A percentile compares a stretch with the other conserved stretches of the same genome.
These are phyloP conservation scores for Ceyx cyanopectus DNA, from an alignment of 2,113 vertebrate species.

Conservation along the genomic window DNA sequence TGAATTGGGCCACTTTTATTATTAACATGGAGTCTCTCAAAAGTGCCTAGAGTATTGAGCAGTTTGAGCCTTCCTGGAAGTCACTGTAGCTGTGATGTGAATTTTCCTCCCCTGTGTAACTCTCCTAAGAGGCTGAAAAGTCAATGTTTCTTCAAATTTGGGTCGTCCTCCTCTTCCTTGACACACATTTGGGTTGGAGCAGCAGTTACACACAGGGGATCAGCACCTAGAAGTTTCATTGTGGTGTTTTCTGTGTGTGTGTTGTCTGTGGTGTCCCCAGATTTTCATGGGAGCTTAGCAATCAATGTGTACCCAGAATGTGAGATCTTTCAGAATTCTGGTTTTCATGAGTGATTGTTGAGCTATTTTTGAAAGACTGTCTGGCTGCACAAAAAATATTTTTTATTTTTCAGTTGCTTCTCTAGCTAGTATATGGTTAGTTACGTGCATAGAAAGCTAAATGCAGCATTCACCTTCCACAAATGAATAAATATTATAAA, in stretches of 20 bases:
- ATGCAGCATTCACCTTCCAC: not conserved
- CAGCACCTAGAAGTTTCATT: not conserved
- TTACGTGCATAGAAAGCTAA: not conserved
- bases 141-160: not conserved
- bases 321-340: slow-evolving; percentile 43
- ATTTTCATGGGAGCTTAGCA: slow-evolving; percentile 19
- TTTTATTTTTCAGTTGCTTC: not conserved
- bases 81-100: not conserved
- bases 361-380: slow-evolving; percentile 50
- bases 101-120: not conserved
- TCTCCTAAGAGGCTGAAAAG: not conserved
- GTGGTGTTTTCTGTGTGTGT: not conserved
- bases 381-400: not conserved
- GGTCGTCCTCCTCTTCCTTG: not conserved
- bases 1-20: not conserved
- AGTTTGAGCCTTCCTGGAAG: not conserved
- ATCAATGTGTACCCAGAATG: not conserved
- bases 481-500: not conserved
- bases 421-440: not conserved
- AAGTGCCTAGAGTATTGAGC: not conserved
- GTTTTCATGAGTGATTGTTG: not conserved
- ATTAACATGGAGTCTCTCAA: not conserved
- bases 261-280: not conserved
- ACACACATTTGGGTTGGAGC: not conserved
- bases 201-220: not conserved